Base-by-base conservation (phyloP, 2,113 vertebrate species). In the Clarias gariepinus region DNA sequence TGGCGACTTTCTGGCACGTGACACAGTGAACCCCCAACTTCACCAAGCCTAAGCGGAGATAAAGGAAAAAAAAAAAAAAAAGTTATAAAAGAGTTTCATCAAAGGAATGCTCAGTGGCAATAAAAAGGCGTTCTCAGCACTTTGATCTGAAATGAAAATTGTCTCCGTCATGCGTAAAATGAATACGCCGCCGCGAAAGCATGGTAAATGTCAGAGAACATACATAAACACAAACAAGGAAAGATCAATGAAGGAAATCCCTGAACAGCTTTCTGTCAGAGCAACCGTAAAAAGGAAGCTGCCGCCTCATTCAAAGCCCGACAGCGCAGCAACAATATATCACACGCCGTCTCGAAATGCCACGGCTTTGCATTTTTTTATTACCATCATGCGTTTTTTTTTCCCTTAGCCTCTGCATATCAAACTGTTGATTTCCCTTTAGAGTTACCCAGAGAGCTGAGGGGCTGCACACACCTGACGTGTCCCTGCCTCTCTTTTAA, bases 21-120 rank as follows among this genome's bases (percentile, higher is more conserved):
- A 99, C 98, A 94, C 98, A 99, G 94, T 99, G 98, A 91, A 99
- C 92, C 64, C 97, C 98, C 85, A 99, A 95, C 94, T 99, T 99
- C 94, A 99, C 98, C 81, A 99, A 95, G 80, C 98, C 98, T 99
- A 94, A 81, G 63, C 52, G 64, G 41, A 82, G 47, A 68, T 63
- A 47, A 47, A 58, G 16, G 55, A 73, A 36, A 78, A 55, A 85
- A 87, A 71, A 58, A 28, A 55, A 73, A 68, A 78, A 60, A 82
- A 53, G 78, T 86, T 82, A 89, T 30, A 83, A 83, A 85, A 82
- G 28, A 63, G 18, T 52, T 71, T 85, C 83, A 79, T 64, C 68
- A 79, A 82, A 88, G 85, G 74, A 84, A 83, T 82, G 64, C 76
- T 82, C 77, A 69, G 87, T 79, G 82, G 81, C 79, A 76, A 86